Percentiles rank a stretch among this genome's conserved stretches.
phyloP scores from a whole-genome alignment of 1,140 invertebrate genomes.

The Telenomus remus region DNA sequence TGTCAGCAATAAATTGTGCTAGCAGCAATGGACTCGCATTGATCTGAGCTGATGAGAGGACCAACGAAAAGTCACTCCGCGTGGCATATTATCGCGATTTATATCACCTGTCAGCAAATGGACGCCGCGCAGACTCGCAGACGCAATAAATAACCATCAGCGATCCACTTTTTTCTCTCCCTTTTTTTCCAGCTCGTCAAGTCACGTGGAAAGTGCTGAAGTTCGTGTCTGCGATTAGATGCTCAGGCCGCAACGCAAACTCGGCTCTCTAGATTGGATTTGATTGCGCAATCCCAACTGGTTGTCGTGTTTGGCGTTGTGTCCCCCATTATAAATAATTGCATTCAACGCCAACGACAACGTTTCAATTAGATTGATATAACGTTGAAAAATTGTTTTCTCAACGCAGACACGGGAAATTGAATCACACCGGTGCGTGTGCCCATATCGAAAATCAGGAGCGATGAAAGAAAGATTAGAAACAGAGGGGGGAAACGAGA shows the following conservation, averaged over 20 bases:
- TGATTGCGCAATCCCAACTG: too few species aligned
- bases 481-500: constrained; percentile 4
- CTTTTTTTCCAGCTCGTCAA: constrained; percentile 5
- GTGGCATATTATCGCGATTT: constrained; percentile 27
- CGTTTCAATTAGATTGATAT: too few species aligned
- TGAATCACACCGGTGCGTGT: background rate
- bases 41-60: constrained; percentile 41
- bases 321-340: too few species aligned
- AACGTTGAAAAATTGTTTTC: background rate
- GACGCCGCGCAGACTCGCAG: constrained; percentile 26
- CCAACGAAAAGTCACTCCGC: constrained; percentile 46
- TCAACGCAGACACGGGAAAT: background rate
- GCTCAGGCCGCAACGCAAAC: too few species aligned
- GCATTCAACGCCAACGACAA: too few species aligned
- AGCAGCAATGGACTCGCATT: constrained; percentile 48
- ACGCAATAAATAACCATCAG: constrained; percentile 38
- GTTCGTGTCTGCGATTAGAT: background rate
- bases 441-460: too few species aligned
- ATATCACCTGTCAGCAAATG: constrained; percentile 29
- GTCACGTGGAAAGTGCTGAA: background rate
- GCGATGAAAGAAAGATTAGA: constrained; percentile 32
- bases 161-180: constrained; percentile 15
- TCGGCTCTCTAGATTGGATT: too few species aligned
- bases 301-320: too few species aligned
- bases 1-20: constrained; percentile 70